Conservation (phyloP, 1,140 invertebrate species). For the Drosophila serrata region DNA sequence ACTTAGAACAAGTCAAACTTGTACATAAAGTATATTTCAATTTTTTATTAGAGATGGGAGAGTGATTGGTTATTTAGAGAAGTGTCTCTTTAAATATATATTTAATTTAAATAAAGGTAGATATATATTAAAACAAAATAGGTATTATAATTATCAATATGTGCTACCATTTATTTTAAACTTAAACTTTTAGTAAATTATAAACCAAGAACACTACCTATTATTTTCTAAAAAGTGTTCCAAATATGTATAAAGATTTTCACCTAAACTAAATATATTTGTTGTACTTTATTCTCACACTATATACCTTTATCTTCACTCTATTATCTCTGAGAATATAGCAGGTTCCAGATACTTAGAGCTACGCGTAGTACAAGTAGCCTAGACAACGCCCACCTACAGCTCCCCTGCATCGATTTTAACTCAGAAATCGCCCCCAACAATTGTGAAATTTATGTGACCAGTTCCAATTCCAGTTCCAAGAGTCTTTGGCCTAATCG, state of each 20-base stretch:
- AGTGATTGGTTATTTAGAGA: not conserved
- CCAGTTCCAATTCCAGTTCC: slow-evolving; percentile 20
- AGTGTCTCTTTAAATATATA: not conserved
- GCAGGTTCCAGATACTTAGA: not conserved
- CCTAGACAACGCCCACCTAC: slow-evolving; percentile 41
- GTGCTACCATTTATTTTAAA: not conserved
- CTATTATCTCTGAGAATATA: slow-evolving; percentile 1
- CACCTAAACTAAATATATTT: no score
- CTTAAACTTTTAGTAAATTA: no score
- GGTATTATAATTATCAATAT: not conserved
- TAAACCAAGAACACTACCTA: not conserved
- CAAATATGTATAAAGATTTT: no score
- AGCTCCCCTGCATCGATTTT: slow-evolving; percentile 1
- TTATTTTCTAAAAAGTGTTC: not conserved
- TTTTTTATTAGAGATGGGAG: not conserved
- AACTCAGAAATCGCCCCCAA: slow-evolving; percentile 47
- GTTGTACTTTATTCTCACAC: no score
- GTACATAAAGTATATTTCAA: no score
- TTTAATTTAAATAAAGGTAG: not conserved
- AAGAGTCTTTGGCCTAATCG: slow-evolving; percentile 37
- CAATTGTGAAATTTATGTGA: slow-evolving; percentile 40
- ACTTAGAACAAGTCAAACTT: not conserved
- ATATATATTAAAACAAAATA: not conserved
- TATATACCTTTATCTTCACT: slow-evolving; percentile 1
- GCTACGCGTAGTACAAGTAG: slow-evolving; percentile 47